Conservation (phyloP, 2,113 vertebrate genomes). For the Vimba vimba region DNA sequence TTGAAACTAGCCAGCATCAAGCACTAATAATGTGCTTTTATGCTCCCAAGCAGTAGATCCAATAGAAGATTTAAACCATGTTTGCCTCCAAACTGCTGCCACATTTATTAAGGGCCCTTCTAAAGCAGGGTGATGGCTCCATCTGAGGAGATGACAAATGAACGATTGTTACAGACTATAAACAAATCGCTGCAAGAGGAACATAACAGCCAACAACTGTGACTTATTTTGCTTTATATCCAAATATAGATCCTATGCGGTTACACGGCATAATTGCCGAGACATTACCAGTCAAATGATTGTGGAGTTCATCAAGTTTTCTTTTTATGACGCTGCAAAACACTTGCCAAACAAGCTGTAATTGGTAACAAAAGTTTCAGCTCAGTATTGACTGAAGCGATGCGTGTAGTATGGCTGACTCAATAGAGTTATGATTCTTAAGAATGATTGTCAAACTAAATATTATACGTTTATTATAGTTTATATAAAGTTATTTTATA, state of each 20-base stretch:
- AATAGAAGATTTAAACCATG: neutral
- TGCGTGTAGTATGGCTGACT: neutral
- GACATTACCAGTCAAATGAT: neutral
- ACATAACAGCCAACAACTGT: neutral
- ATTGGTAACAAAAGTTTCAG: neutral
- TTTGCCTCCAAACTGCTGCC: conserved; percentile 20
- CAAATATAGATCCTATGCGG: neutral
- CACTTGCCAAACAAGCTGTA: neutral
- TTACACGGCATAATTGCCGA: neutral
- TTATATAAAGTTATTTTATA: too few species aligned
- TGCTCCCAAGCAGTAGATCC: neutral
- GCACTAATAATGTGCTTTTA: neutral
- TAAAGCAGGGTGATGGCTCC: neutral
- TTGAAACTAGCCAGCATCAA: neutral
- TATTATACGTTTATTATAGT: too few species aligned
- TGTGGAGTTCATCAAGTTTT: neutral
- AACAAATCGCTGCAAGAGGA: conserved; percentile 34
- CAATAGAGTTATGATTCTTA: neutral
- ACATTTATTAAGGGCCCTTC: conserved; percentile 31
- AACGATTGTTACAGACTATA: neutral
- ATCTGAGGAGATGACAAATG: neutral
- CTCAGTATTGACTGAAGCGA: neutral
- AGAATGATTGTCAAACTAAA: neutral
- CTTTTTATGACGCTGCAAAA: neutral
- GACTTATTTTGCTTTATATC: neutral